These are phyloP conservation scores for Odontomyia ornata DNA, from an alignment of 2,888 invertebrate genomes.

Conservation along the genomic window DNA sequence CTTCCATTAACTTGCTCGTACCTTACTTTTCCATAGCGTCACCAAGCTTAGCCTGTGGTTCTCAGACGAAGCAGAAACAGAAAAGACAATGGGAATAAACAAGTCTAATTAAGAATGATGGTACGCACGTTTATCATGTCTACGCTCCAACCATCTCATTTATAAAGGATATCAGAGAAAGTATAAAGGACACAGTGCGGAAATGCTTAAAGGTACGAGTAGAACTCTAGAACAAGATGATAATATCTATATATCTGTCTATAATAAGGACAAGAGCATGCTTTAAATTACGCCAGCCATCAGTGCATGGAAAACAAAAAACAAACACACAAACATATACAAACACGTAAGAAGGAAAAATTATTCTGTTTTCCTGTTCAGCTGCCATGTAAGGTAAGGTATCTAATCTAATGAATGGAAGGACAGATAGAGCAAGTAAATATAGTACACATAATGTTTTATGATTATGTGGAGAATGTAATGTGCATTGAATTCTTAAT, in stretches of 20 bases:
- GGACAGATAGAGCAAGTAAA: background rate
- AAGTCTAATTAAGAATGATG: slow-evolving; percentile 30
- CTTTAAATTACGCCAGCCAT: background rate
- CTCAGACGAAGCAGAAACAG: background rate
- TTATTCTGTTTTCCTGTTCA: background rate
- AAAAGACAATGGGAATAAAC: slow-evolving; percentile 4
- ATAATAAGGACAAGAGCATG: background rate
- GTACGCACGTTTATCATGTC: background rate
- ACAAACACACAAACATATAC: background rate
- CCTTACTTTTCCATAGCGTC: too few relatives aligned
- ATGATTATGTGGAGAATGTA: slow-evolving; percentile 1
- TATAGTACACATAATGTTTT: background rate
- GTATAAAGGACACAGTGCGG: too few relatives aligned
- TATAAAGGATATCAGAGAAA: too few relatives aligned
- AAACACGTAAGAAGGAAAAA: background rate
- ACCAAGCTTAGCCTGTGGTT: too few relatives aligned
- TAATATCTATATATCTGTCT: too few relatives aligned
- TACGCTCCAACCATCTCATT: background rate
- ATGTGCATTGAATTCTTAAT: slow-evolving; percentile 23
- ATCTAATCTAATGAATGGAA: slow-evolving; percentile 13
- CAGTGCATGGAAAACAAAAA: background rate
- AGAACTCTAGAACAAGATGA: too few relatives aligned
- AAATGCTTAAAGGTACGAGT: background rate
- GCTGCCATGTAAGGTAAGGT: background rate
- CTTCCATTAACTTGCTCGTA: too few relatives aligned